These are phyloP conservation scores for Nasonia oneida DNA, from an alignment of 2,888 invertebrate species.

Conservation along the genomic window DNA sequence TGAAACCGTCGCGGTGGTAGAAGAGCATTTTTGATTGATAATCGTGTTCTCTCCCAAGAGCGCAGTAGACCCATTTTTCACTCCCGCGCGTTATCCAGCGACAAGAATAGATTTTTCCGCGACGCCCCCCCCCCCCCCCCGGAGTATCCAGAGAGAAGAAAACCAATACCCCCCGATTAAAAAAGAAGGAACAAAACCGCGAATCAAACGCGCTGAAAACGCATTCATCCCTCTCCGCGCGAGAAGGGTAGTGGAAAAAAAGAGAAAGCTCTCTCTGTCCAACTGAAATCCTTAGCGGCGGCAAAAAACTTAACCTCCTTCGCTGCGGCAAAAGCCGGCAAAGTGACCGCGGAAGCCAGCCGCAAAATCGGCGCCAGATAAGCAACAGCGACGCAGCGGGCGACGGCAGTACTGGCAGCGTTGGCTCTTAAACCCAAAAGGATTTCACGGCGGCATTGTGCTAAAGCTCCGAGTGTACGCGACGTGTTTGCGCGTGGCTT, in stretches of 20 bases:
- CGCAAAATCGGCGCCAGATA: constrained; percentile 51
- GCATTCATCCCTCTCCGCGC: neutral
- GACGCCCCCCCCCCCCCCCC: neutral
- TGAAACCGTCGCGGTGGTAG: neutral
- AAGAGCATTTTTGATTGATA: neutral
- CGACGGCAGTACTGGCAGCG: neutral
- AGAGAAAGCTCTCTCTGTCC: neutral
- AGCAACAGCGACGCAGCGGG: constrained; percentile 1
- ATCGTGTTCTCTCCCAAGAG: constrained; percentile 5
- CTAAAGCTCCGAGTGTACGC: constrained; percentile 34
- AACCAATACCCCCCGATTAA: neutral
- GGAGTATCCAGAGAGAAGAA: neutral
- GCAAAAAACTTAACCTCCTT: neutral
- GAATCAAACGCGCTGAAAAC: neutral
- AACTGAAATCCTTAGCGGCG: neutral
- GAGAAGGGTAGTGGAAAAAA: neutral
- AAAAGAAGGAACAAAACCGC: neutral
- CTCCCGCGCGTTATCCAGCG: neutral
- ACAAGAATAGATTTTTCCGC: neutral
- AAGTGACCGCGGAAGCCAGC: constrained; percentile 51
- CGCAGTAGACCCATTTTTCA: neutral
- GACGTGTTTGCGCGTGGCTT: constrained; percentile 41
- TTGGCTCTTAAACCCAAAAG: constrained; percentile 45
- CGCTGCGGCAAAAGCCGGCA: neutral
- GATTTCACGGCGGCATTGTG: constrained; percentile 38